Base-by-base conservation (phyloP, 2,888 invertebrate species). In the Spodoptera exigua region DNA sequence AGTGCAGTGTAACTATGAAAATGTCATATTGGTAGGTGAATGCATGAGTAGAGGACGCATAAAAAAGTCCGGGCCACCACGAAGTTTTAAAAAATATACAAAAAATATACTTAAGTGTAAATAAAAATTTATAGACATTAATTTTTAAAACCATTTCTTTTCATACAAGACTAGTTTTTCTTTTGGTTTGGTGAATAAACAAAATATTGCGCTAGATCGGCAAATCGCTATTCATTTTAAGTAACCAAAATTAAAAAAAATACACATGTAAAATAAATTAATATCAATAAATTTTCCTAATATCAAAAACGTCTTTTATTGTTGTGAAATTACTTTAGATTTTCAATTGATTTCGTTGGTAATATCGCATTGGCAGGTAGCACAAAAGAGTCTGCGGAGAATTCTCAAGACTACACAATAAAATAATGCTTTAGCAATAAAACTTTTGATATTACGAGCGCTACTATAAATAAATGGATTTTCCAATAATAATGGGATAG, bases 211-310 rank as follows among this genome's bases (percentile, higher is more conserved):
- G n/a, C n/a, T n/a, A n/a, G 27, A 70, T 70, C 72, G 62, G 67
- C 41, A 78, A 78, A 77, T 79, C 74, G 70, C 44, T 77, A 49
- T 54, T 52, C 51, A 58, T 74, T 70, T 74, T 68, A 67, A 66
- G 18, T 27, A 27, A 5, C 27, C 5, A 44, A 45, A 59, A 47
- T 70, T 40, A 55, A 45, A 51, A 43, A 49, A 27, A 27, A 27
- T 27, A 27, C 9, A 4, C 3, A 4, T 4, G 3, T 21, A 21
- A 5, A 5, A 21, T 21, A 5, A 5, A 21, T 21, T 27, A 51
- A 48, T 39, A 40, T 36, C 34, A 54, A 48, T 39, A 39, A 27
- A 14, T 11, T 46, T 61, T 43, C 13, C 51, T 34, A 11, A 16
- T 37, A 32, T 44, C 34, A 51, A 56, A 46, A 44, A 46, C 39